These are phyloP conservation scores for Paramuricea clavata DNA, from an alignment of 92 coral and sea anemone species.

Conservation along the genomic window DNA sequence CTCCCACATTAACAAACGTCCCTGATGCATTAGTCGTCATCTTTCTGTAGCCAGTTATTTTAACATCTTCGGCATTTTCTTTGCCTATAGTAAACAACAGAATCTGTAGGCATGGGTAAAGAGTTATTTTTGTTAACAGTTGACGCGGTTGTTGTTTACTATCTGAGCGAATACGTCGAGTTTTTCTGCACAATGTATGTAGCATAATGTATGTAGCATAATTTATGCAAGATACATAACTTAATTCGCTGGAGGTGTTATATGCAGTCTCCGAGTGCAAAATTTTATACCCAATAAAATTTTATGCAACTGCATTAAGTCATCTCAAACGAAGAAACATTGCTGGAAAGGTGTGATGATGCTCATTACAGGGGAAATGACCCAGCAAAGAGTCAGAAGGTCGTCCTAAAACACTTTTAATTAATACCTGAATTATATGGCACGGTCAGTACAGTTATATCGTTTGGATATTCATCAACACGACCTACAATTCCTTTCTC, in stretches of 20 bases:
- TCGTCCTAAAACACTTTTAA: not conserved
- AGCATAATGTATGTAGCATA: no score
- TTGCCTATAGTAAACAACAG: not conserved
- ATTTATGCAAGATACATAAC: no score
- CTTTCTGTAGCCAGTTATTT: slow-evolving; percentile 27
- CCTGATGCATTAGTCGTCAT: slow-evolving; percentile 4
- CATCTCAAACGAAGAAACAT: no score
- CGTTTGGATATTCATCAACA: slow-evolving; percentile 36
- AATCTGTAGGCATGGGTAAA: not conserved
- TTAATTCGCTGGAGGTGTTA: no score
- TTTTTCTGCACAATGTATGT: not conserved
- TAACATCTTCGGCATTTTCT: not conserved
- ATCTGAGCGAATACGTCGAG: no score
- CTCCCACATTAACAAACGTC: slow-evolving; percentile 4
- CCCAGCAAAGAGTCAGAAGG: no score
- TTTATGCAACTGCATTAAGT: no score
- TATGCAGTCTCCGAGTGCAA: no score
- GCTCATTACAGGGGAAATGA: not conserved
- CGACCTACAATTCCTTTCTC: slow-evolving; percentile 28
- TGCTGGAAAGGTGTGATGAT: no score
- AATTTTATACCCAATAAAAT: no score
- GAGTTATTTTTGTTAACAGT: no score
- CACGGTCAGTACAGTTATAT: slow-evolving; percentile 30
- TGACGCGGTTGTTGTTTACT: no score
- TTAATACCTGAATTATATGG: slow-evolving; percentile 36